Conservation (phyloP, 2,113 vertebrate genomes). For the Typhlomys cinereus region DNA sequence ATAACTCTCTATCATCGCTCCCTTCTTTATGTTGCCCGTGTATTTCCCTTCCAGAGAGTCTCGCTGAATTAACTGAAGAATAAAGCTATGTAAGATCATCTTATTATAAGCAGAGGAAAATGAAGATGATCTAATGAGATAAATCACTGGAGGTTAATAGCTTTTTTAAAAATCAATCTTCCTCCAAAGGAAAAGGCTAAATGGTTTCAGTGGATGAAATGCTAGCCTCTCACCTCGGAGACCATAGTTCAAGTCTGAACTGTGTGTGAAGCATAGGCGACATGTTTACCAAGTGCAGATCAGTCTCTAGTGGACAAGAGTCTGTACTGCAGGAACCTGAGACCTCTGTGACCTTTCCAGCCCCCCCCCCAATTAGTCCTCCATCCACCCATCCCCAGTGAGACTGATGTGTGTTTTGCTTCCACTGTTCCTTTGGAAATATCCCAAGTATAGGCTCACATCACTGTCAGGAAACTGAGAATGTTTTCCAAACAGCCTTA, state of each 20-base stretch:
- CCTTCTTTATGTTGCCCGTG: neutral
- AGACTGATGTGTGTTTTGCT: neutral
- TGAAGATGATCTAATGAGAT: constrained; percentile 89
- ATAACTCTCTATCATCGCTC: constrained; percentile 72
- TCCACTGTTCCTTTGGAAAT: constrained; percentile 12
- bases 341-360: neutral
- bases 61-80: constrained; percentile 82
- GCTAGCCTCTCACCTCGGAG: constrained; percentile 86
- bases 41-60: constrained; percentile 77
- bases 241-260: constrained; percentile 86
- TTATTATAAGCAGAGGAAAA: constrained; percentile 86
- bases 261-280: constrained; percentile 68
- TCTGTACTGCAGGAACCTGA: constrained; percentile 84
- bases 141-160: constrained; percentile 89
- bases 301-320: constrained; percentile 88
- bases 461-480: constrained; percentile 45
- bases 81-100: constrained; percentile 83
- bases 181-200: constrained; percentile 88
- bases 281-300: constrained; percentile 84
- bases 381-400: no score
- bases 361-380: neutral
- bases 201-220: constrained; percentile 87
- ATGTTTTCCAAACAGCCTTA: neutral
- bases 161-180: constrained; percentile 89
- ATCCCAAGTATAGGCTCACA: constrained; percentile 6